These are phyloP conservation scores for Threskiornis aethiopicus DNA, from an alignment of 2,797 vertebrate genomes.

Conservation along the genomic window DNA sequence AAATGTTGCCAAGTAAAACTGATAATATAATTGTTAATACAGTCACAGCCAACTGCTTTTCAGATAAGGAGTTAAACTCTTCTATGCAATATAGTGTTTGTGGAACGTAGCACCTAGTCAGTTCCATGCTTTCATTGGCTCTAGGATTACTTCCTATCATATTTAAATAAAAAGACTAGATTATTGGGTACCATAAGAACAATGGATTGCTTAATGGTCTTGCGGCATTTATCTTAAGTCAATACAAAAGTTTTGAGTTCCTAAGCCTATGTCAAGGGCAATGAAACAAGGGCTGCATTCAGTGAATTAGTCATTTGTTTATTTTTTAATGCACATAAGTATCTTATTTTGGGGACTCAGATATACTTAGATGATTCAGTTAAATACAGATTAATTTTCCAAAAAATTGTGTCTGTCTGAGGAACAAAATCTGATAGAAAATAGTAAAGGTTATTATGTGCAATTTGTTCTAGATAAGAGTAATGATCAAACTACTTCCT, in stretches of 20 bases:
- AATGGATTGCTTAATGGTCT: constrained; percentile 67
- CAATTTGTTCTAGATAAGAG: constrained; percentile 71
- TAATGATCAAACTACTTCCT: constrained; percentile 58
- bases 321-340: constrained; percentile 60
- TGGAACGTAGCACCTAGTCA: constrained; percentile 33
- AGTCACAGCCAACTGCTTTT: constrained; percentile 25
- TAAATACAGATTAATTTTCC: not conserved
- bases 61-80: constrained; percentile 52
- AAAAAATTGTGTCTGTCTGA: constrained; percentile 19
- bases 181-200: constrained; percentile 62
- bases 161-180: constrained; percentile 68
- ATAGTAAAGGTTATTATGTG: constrained; percentile 59
- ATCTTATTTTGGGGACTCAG: constrained; percentile 43
- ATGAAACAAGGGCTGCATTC: constrained; percentile 71
- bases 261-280: constrained; percentile 71
- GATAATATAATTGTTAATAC: constrained; percentile 48
- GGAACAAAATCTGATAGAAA: constrained; percentile 54
- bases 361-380: constrained; percentile 26
- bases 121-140: constrained; percentile 56
- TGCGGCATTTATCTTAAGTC: constrained; percentile 77
- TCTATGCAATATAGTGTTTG: constrained; percentile 47
- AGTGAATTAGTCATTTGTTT: constrained; percentile 15
- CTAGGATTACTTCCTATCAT: constrained; percentile 60
- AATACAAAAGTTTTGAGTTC: constrained; percentile 71
- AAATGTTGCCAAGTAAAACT: constrained; percentile 54